Evolutionary conservation across 1,140 invertebrate genomes (phyloP).

Genomic region (Ephestia elutella): DNA sequence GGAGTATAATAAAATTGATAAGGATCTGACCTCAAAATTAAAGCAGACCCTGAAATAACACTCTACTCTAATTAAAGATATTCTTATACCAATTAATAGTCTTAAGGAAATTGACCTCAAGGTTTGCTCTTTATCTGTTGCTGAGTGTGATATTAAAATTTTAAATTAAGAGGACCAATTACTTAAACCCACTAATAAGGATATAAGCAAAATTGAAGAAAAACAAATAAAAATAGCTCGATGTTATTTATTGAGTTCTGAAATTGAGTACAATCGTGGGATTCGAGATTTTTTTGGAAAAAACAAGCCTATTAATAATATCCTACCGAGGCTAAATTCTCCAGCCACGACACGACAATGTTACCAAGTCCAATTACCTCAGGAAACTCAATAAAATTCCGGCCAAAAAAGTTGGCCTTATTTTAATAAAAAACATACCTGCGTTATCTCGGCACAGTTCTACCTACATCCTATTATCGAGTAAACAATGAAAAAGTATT

Average conservation of each 20-base stretch:
- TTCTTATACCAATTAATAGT: not conserved
- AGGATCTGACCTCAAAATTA: not conserved
- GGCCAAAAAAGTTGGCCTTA: not conserved
- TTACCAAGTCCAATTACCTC: slow-evolving; percentile 15
- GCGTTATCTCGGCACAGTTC: not conserved
- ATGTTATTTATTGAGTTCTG: not conserved
- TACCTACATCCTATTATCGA: not conserved
- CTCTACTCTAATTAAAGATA: not conserved
- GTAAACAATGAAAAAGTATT: not conserved
- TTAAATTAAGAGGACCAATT: not conserved
- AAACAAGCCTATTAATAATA: too few species aligned
- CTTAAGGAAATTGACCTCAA: not conserved
- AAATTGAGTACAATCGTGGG: not conserved
- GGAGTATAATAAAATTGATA: too few species aligned
- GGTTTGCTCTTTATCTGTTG: not conserved
- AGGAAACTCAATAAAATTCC: not conserved
- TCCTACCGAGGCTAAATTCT: not conserved
- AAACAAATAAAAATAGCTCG: not conserved
- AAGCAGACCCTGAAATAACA: not conserved
- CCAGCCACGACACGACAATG: slow-evolving; percentile 33
- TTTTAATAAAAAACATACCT: not conserved
- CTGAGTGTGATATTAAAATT: not conserved
- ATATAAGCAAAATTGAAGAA: not conserved
- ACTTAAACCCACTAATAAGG: not conserved
- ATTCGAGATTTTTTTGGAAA: not conserved